phyloP scores from a whole-genome alignment of 2,113 vertebrate genomes.

The Cynocephalus volans region DNA sequence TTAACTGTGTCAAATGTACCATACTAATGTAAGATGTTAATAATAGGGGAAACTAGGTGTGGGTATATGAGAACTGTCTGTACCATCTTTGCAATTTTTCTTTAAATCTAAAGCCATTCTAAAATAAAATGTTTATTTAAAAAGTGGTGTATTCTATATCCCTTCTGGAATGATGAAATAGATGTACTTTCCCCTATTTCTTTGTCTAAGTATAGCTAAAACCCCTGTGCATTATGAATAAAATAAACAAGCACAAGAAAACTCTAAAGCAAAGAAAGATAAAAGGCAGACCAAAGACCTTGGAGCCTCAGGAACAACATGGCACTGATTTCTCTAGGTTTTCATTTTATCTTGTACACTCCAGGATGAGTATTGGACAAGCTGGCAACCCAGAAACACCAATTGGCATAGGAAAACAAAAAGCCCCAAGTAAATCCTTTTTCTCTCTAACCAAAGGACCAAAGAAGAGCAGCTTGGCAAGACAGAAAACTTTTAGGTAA shows the following conservation, averaged over 20 bases:
- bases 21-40: not conserved
- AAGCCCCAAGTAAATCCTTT: not conserved
- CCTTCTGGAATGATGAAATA: not conserved
- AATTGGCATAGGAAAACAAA: not conserved
- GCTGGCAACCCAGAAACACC: not conserved
- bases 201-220: not conserved
- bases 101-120: too few relatives aligned
- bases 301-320: not conserved
- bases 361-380: not conserved
- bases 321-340: not conserved
- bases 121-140: not conserved
- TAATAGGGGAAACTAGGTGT: not conserved
- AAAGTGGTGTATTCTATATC: not conserved
- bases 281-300: not conserved
- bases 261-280: not conserved
- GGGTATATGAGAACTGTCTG: not conserved
- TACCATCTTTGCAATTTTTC: not conserved
- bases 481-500: not conserved
- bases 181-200: not conserved
- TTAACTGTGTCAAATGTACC: not conserved
- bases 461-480: not conserved
- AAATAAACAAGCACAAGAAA: not conserved
- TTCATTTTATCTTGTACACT: not conserved
- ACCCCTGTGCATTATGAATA: not conserved
- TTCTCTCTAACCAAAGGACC: not conserved